phyloP scores from a whole-genome alignment of 2,888 invertebrate species.

The Eupithecia inturbata region DNA sequence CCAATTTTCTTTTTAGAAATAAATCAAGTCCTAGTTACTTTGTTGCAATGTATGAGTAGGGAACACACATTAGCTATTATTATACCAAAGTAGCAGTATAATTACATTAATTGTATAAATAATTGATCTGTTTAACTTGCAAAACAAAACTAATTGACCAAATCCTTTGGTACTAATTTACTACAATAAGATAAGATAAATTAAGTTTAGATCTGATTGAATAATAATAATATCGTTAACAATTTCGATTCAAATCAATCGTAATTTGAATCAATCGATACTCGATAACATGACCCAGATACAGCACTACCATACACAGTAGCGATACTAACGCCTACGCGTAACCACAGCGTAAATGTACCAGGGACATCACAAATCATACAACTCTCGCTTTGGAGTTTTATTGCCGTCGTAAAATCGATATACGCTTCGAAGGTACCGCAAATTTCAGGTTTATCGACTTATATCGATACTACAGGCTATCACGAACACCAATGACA shows the following conservation, averaged over 20 bases:
- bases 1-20: neutral
- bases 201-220: slow-evolving; percentile 13
- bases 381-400: slow-evolving; percentile 67
- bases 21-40: neutral
- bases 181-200: slow-evolving; percentile 1
- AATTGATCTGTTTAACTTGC: neutral
- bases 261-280: slow-evolving; percentile 26
- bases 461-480: slow-evolving; percentile 29
- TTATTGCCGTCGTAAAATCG: slow-evolving; percentile 66
- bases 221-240: slow-evolving; percentile 15
- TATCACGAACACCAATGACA: neutral
- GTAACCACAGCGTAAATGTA: slow-evolving; percentile 41
- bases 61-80: neutral
- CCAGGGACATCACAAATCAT: slow-evolving; percentile 72
- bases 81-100: neutral
- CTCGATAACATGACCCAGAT: slow-evolving; percentile 36
- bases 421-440: slow-evolving; percentile 47
- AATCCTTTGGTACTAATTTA: slow-evolving; percentile 1
- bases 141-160: neutral
- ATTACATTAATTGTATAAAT: neutral
- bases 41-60: neutral
- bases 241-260: slow-evolving; percentile 14
- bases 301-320: slow-evolving; percentile 52
- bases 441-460: slow-evolving; percentile 42
- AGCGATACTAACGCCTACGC: slow-evolving; percentile 69